Base-by-base conservation (phyloP, 2,888 invertebrate species). In the Platycheirus albimanus region DNA sequence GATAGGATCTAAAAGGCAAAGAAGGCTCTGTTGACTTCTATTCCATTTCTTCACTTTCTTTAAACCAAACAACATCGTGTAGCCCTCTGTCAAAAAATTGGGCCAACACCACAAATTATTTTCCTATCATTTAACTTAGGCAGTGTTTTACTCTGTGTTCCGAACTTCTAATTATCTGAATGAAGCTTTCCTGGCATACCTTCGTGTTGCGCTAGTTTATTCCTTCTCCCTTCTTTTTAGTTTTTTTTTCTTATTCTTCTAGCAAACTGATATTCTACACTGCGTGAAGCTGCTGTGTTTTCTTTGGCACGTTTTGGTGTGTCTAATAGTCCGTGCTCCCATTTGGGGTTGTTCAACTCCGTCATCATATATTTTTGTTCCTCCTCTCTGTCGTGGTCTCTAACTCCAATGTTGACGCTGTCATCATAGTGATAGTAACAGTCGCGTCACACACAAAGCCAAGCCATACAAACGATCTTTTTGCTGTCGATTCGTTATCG, bases 261-360 rank as follows among this genome's bases (percentile, higher is more conserved):
- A 54, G n/a, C 51, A 36, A 54, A 43, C 41, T 79, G 78, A 72
- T 79, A 58, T 66, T 54, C 74, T 56, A 38, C 64, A 17, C 66
- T 54, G 54, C 66, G 47, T 51, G 67, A 13, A 51, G 58, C 49
- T 66, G 67, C 47, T 45, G 38, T 11, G 13, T 58, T 41, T 8
- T 49, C 11, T 54, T 24, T 49, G 45, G 38, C 64, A 64, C 49
- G 63, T 75, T 80, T 80, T 64, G 49, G 75, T 75, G 80, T 80
- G 64, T 80, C 80, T 64, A 80, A 75, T 70, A 75, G 80, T 80
- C 69, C 75, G 80, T 80, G 80, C 69, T 80, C 80, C 45, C 75
- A 56, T 75, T 80, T 80, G 63, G 75, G 80, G 80, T 80, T 75
- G 80, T 80, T 80, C 80, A 80, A 80, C 80, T 80, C 36, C 75